Conservation (phyloP, 2,797 vertebrate species). For the Meda fulgida region DNA sequence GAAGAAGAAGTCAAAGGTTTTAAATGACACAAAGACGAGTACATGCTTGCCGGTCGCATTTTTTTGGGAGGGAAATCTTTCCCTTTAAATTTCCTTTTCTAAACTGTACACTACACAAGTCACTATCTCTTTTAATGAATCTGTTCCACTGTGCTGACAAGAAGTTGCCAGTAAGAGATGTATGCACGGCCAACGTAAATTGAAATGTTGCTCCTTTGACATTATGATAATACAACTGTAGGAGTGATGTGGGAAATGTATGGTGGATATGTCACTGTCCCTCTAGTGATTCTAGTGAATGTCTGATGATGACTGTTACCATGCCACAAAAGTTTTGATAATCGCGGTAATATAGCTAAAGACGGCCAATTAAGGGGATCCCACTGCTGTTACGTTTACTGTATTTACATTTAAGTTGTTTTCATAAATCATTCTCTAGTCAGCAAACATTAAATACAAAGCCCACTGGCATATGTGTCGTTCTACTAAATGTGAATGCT, state of each 20-base stretch:
- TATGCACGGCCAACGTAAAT: slow-evolving; percentile 8
- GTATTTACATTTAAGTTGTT: slow-evolving; percentile 33
- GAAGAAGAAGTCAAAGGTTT: neutral
- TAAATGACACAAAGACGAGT: neutral
- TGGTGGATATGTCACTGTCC: neutral
- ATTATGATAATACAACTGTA: slow-evolving; percentile 14
- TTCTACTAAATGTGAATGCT: slow-evolving; percentile 55
- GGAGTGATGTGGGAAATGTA: too few relatives aligned
- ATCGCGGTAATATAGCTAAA: slow-evolving; percentile 49
- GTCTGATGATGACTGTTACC: slow-evolving; percentile 17
- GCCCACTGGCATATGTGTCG: slow-evolving; percentile 45
- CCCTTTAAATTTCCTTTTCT: neutral
- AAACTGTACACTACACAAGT: neutral
- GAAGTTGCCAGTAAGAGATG: neutral
- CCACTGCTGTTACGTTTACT: slow-evolving; percentile 31
- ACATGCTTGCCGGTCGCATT: neutral
- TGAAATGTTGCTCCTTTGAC: slow-evolving; percentile 30
- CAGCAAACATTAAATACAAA: slow-evolving; percentile 27
- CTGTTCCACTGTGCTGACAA: neutral
- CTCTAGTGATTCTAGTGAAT: slow-evolving; percentile 1
- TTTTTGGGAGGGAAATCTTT: too few relatives aligned
- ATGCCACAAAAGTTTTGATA: slow-evolving; percentile 32
- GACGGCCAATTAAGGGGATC: slow-evolving; percentile 32
- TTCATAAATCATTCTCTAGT: slow-evolving; percentile 46
- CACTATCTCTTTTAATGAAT: slow-evolving; percentile 21